Evolutionary conservation across 1,140 invertebrate species (phyloP).

Genomic region (Camponotus pennsylvanicus): DNA sequence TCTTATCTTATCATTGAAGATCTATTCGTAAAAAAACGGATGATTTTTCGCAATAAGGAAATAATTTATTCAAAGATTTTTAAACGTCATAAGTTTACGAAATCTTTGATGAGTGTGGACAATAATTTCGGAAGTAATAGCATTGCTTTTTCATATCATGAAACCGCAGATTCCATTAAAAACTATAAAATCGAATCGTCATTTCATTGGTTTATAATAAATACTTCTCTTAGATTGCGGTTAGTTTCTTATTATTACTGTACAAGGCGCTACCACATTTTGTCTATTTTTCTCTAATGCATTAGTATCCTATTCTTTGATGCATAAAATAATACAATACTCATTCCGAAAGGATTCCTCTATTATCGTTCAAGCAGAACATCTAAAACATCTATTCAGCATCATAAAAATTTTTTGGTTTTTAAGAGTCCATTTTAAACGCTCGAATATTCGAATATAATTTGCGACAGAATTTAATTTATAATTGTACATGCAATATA

Average conservation of each 20-base stretch:
- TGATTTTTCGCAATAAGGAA: conserved; percentile 3
- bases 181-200: conserved; percentile 27
- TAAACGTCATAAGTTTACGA: not conserved
- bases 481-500: not conserved
- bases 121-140: conserved; percentile 34
- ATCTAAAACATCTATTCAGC: not conserved
- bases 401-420: not conserved
- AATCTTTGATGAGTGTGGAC: not conserved
- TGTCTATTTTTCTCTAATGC: not conserved
- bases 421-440: not conserved
- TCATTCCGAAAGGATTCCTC: not conserved
- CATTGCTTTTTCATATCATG: not conserved
- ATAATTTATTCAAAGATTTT: conserved; percentile 31
- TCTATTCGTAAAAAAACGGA: not conserved
- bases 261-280: conserved; percentile 18
- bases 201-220: conserved; percentile 33
- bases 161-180: conserved; percentile 47
- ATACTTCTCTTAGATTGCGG: conserved; percentile 59
- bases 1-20: not conserved
- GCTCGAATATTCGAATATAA: not conserved
- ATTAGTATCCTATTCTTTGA: conserved; percentile 16
- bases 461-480: conserved; percentile 1
- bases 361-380: not conserved
- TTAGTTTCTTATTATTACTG: conserved; percentile 50
- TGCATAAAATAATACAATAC: conserved; percentile 8